Evolutionary conservation across 2,797 vertebrate genomes (phyloP).

Genomic region (Sebastolobus alascanus): DNA sequence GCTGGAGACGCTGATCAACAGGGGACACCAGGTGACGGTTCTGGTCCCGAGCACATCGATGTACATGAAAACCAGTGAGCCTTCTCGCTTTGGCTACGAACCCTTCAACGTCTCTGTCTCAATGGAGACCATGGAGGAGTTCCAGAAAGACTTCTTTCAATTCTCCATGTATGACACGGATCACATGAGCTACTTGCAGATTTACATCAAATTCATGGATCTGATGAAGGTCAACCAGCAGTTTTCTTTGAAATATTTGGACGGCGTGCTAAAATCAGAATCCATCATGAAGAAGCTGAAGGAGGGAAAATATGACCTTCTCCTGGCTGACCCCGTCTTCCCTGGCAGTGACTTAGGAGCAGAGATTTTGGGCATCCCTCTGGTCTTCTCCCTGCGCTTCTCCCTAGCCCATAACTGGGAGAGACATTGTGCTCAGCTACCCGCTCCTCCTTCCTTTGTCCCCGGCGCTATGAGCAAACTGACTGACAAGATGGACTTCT

Average conservation of each 20-base stretch:
- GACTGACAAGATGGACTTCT: constrained; percentile 87
- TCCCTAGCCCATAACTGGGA: constrained; percentile 84
- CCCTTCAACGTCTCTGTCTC: constrained; percentile 64
- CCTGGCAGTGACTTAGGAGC: constrained; percentile 87
- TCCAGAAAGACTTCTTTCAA: constrained; percentile 51
- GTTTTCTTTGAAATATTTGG: constrained; percentile 70
- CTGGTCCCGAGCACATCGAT: constrained; percentile 76
- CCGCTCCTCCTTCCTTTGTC: constrained; percentile 85
- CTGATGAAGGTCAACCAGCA: constrained; percentile 45
- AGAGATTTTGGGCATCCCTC: constrained; percentile 83
- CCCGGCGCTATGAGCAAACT: constrained; percentile 87
- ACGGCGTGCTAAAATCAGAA: constrained; percentile 80
- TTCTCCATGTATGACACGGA: constrained; percentile 78
- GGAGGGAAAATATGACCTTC: constrained; percentile 80
- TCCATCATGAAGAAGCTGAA: constrained; percentile 84
- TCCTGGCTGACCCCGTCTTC: constrained; percentile 86
- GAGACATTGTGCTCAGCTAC: constrained; percentile 88
- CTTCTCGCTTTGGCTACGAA: constrained; percentile 72
- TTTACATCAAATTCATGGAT: constrained; percentile 77
- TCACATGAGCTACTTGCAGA: constrained; percentile 79
- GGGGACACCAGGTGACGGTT: constrained; percentile 85
- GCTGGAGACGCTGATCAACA: constrained; percentile 79
- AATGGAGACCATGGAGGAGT: not conserved
- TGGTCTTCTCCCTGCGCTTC: constrained; percentile 86
- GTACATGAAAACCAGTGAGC: constrained; percentile 79